Base-by-base conservation (phyloP, 2,888 invertebrate genomes). In the Carterocephalus palaemon region DNA sequence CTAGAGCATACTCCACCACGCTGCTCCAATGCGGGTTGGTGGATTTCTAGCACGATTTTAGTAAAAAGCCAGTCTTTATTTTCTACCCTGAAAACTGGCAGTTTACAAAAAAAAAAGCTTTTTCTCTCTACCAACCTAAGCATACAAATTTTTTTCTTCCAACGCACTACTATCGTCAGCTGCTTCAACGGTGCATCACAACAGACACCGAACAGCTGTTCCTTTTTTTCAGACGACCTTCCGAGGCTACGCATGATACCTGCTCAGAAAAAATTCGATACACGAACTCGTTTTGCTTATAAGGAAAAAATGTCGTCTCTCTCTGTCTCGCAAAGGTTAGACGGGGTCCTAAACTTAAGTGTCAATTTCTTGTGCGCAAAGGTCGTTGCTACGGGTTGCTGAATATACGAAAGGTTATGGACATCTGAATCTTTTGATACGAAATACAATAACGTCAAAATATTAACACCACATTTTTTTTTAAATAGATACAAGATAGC, bases 201-300 rank as follows among this genome's bases (percentile, higher is more conserved):
- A 34, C 34, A 32, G 32, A 12, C 39, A 16, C 23, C 4, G 8
- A 40, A 40, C 40, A 40, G 40, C 40, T 40, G 40, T 32, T 40
- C 12, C 0, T n/a, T 29, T 38, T 32, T 32, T 40, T 32, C 16
- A n/a, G 23, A 24, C 40, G 40, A 16, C 40, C 40, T 40, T 32
- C 40, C 32, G 32, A 32, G 40, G 38, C 36, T 26, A 16, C 31
- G 10, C 20, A 40, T 40, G 40, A 40, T 40, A 40, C 23, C 16
- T 32, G 23, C 4, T 9, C 32, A 6, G 31, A 29, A 39, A 39
- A 39, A 39, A 9, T n/a, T n/a, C 15, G 15, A 17, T 19, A 32
- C 12, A 29, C 12, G 38, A 38, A 19, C 15, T 15, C 28, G 28
- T 3, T 28, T 28, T n/a, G n/a, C n/a, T 6, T 28, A 28, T 4